Evolutionary conservation across 2,888 invertebrate species (phyloP), one percentile per base, ranked within the genome.

Genomic region (Lochmaea capreae): DNA sequence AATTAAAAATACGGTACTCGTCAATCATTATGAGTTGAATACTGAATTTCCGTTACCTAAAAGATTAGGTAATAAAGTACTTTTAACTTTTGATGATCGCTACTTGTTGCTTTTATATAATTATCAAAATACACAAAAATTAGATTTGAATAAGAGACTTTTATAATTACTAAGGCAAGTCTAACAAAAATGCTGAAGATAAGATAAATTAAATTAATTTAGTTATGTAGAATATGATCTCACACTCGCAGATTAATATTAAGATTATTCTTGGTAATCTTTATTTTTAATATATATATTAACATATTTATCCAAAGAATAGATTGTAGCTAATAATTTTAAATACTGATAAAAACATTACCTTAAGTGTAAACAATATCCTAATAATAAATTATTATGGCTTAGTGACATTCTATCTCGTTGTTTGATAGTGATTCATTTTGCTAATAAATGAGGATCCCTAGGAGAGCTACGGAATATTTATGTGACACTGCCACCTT

Each of bases 131-230:
- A 18, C 18, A 57, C 16, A 18, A 57, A 57, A 57, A 57, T 16
- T 57, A 4, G 3, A 46, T 46, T 33, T 33, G 8, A 33, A 5
- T 8, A 1, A 33, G 33, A 46, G 46, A 1, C 12, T 11, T 46
- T 12, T 33, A 33, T 8, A 33, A 33, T 6, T 18, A 57, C 6
- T 8, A 57, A 57, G 1, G 54, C 16, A 57, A 57, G 16, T n/a
- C 9, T 18, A 0, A 57, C 18, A 57, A 57, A 54, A 52, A 52
- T n/a, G 4, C 18, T 57, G 4, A 14, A 18, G 54, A 57, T 57
- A 57, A 57, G 54, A 57, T 57, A 57, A 57, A 57, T n/a, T 18
- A 16, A 57, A 57, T 57, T 18, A 57, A 57, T 57, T 57, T 57
- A 57, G 54, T 14, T 57, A 18, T 18, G 54, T 16, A 57, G 54